Conservation (phyloP, 2,113 vertebrate genomes). For the Microcebus murinus region DNA sequence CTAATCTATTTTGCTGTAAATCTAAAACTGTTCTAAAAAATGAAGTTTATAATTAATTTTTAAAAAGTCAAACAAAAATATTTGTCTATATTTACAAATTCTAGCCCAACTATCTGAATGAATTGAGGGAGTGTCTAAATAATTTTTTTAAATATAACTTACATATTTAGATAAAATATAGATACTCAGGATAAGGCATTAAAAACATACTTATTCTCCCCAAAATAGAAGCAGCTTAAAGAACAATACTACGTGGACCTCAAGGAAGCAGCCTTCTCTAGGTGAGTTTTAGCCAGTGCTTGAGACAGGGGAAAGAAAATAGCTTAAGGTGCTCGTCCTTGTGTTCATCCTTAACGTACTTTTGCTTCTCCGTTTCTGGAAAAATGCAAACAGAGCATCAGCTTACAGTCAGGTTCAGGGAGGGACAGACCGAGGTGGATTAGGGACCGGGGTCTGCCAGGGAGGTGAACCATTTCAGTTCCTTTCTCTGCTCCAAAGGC, state of each 20-base stretch:
- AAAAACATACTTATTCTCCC: neutral
- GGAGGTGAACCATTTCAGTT: neutral
- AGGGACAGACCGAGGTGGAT: neutral
- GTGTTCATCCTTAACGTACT: neutral
- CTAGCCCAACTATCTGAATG: neutral
- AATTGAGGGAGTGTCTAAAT: neutral
- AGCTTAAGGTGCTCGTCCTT: neutral
- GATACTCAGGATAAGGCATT: neutral
- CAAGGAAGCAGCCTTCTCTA: neutral
- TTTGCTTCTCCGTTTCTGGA: neutral
- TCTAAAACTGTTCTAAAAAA: neutral
- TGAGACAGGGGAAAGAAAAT: neutral
- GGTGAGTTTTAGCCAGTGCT: neutral
- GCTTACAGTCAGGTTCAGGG: neutral
- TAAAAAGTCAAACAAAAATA: neutral
- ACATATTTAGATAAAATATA: slow-evolving; percentile 11
- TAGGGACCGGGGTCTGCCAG: neutral
- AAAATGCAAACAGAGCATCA: neutral
- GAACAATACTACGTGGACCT: neutral
- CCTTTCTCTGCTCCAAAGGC: neutral
- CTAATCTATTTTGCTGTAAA: neutral
- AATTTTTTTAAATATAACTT: neutral
- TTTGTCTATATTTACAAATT: slow-evolving; percentile 9
- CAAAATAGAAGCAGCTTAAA: neutral
- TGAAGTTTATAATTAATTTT: neutral